A percentile compares a stretch with the other conserved stretches of the same genome.
Conservation (phyloP, 2,888 invertebrate species). For the Callyntrura sp. region DNA sequence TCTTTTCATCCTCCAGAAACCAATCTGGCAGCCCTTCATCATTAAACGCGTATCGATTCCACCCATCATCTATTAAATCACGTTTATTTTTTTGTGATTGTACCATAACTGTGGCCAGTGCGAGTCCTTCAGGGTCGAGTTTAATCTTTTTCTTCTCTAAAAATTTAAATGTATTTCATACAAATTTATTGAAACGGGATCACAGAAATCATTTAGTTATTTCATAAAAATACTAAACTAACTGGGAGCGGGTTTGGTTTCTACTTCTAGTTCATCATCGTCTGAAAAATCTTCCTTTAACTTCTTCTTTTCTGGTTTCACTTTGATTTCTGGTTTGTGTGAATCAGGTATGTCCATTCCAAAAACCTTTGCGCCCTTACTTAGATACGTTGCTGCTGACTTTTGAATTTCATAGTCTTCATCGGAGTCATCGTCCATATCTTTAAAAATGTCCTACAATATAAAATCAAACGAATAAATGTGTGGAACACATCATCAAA, state of each 20-base stretch:
- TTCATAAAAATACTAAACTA: conserved; percentile 21
- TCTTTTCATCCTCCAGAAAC: conserved; percentile 97
- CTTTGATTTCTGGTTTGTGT: conserved; percentile 84
- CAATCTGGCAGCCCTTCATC: conserved; percentile 97
- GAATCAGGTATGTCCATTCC: conserved; percentile 84
- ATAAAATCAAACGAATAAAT: conserved; percentile 34
- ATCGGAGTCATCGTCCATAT: conserved; percentile 92
- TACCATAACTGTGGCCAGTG: conserved; percentile 96
- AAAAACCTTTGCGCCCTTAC: conserved; percentile 89
- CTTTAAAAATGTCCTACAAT: conserved; percentile 90
- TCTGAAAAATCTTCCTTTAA: conserved; percentile 86
- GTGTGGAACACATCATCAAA: not conserved
- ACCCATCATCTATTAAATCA: conserved; percentile 95
- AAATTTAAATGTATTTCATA: not conserved
- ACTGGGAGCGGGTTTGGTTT: conserved; percentile 86
- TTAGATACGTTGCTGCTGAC: conserved; percentile 90
- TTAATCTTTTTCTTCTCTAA: conserved; percentile 88
- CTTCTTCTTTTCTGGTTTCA: conserved; percentile 74
- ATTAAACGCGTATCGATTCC: conserved; percentile 97
- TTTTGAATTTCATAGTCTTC: conserved; percentile 95
- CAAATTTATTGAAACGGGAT: too few species aligned
- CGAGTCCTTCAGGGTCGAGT: conserved; percentile 94
- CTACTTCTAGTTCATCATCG: conserved; percentile 89
- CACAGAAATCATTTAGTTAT: not conserved
- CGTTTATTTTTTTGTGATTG: conserved; percentile 96